Evolutionary conservation across 2,797 vertebrate species (phyloP), one percentile per base, ranked within the genome.

Genomic region (Coilia nasus): DNA sequence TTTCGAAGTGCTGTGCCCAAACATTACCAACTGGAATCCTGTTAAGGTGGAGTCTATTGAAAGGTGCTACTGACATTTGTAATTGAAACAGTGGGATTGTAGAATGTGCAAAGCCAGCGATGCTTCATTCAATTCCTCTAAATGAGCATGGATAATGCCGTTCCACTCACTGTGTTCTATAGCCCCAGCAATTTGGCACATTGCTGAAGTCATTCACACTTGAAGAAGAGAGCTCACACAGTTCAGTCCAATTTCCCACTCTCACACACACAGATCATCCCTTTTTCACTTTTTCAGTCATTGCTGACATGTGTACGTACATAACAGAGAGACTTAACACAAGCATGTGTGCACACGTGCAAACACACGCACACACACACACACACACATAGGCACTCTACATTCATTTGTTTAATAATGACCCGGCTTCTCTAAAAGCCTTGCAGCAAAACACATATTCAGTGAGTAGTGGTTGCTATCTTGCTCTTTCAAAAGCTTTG

Each of bases 381-480:
- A n/a, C 59, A 46, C 31, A 84, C 17, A 67, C n/a, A 10, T 14
- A 57, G 7, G 44, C 56, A 15, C 81, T 19, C 3, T 56, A 84
- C 59, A 84, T n/a, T 3, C 31, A 64, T 83, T 56, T 21, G 14
- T 44, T 71, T 82, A 84, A 81, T 25, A 57, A 41, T 56, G 47
- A 41, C 67, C 81, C 47, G 57, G 71, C 85, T 75, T 46, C 23
- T 82, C 56, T 82, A 78, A 88, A 89, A 81, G 64, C 83, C 82
- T 44, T 31, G 46, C 78, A 50, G 87, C 86, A 90, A 88, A 88
- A 87, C 82, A 50, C 3, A 1, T 82, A 85, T 78, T 88, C 46
- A 83, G 64, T 50, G 31, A 21, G n/a, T 85, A 47, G 84, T 35
- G 78, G 21, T 2, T 71, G 54, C 82, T 82, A 81, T 41, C 71